These are phyloP conservation scores for Heliconius charithonia DNA, from an alignment of 2,888 invertebrate genomes.

Conservation along the genomic window DNA sequence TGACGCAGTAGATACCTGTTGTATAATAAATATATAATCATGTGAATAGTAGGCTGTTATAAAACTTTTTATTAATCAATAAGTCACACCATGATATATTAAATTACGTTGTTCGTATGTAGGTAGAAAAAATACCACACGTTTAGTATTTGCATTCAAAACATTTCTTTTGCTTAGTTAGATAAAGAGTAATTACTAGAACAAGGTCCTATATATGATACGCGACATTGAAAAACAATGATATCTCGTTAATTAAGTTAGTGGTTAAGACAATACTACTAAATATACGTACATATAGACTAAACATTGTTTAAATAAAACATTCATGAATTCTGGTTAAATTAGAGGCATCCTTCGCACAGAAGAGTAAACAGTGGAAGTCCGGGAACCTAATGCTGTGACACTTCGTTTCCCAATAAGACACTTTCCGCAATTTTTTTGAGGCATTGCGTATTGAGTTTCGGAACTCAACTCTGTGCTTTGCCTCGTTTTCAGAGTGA, in stretches of 20 bases:
- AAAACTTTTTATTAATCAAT: not conserved
- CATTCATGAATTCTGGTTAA: not conserved
- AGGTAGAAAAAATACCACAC: not conserved
- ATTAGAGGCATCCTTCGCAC: not conserved
- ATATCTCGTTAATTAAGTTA: constrained; percentile 26
- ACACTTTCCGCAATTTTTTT: too few relatives aligned
- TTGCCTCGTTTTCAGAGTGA: too few relatives aligned
- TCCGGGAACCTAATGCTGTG: too few relatives aligned
- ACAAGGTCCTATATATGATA: constrained; percentile 20
- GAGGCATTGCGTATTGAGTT: too few relatives aligned
- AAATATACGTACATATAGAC: not conserved
- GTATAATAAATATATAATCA: too few relatives aligned
- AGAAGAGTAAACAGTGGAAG: too few relatives aligned
- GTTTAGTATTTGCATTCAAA: constrained; percentile 1
- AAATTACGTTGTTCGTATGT: not conserved
- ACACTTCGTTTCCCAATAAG: too few relatives aligned
- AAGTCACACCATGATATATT: not conserved
- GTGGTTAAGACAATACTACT: constrained; percentile 19
- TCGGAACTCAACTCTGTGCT: too few relatives aligned
- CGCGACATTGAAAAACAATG: constrained; percentile 27
- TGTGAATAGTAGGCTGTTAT: too few relatives aligned
- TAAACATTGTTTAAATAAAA: not conserved
- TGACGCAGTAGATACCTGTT: too few relatives aligned
- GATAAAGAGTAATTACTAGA: constrained; percentile 12
- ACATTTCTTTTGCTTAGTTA: not conserved